Base-by-base conservation (phyloP, 2,113 vertebrate genomes). In the Urocynchramus pylzowi region DNA sequence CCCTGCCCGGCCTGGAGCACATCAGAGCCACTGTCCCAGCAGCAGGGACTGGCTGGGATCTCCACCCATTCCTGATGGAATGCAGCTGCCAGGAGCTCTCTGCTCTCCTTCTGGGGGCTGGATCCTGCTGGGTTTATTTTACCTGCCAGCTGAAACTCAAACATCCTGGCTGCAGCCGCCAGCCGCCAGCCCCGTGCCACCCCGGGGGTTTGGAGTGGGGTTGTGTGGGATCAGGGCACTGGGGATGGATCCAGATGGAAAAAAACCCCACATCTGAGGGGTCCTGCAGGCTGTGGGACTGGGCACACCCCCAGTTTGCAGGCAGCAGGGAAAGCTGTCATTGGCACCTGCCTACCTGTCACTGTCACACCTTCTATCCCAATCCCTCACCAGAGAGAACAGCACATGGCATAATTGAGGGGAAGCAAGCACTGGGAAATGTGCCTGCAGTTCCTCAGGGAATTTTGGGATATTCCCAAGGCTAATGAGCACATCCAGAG, bases 91-190 rank as follows among this genome's bases (percentile, higher is more conserved):
- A 85, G 68, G n/a, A 3, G 70, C 70, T 0, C 84, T 80, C 81
- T 90, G 94, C 95, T 91, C 79, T 76, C 61, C 10, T 70, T 26
- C 87, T 20, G 13, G 9, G 37, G 53, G 57, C 81, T 91, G 37
- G 5, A 26, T 52, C 37, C 80, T 18, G 37, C 87, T 84, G 20
- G 56, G 57, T 89, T 95, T 95, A 39, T 91, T 91, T 96, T 39
- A 78, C 93, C 94, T 94, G 90, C 90, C 89, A 84, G 86, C 16
- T 41, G 82, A 79, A 95, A 91, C 27, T 73, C 92, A 69, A 95
- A 89, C 90, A 88, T 24, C 13, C 78, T 39, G 45, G 52, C 94
- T 59, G 3, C 35, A 4, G 71, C 76, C 73, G n/a, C 45, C 88
- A 41, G 60, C 77, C 42, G 80, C 76, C 23, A 10, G 12, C 59